Evolutionary conservation across 2,797 vertebrate genomes (phyloP), one percentile per base, ranked within the genome.

Genomic region (Danio aesculapii): DNA sequence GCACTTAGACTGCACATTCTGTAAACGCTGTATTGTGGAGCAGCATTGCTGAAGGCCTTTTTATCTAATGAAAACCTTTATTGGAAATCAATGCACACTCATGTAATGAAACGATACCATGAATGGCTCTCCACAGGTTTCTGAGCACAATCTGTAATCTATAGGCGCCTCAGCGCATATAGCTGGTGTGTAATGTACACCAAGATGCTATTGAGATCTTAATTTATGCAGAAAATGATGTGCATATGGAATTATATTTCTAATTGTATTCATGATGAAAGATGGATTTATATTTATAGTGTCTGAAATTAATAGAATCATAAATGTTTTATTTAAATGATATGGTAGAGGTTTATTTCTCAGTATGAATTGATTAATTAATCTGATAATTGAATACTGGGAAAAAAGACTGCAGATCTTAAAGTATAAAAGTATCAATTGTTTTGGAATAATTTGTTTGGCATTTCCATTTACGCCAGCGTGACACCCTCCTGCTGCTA

Each of bases 11-110:
- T 16, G 73, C 72, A 61, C 44, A 57, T 81, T 76, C 75, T 68
- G 75, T 83, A 79, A 79, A 76, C 62, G 11, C 62, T 79, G 52
- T 74, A 79, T 72, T 64, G 78, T 81, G 63, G 41, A 62, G 80
- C 55, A 62, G 43, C 76, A 84, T 69, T 61, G 46, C 57, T 70
- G 62, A 66, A 19, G 67, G 70, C 50, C 58, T 77, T 49, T 73
- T 63, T 72, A 55, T 19, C 76, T 84, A 81, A 82, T 82, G 63
- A 84, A 30, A 79, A 80, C 86, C 84, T 84, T 85, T 82, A 82
- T 77, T 77, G 86, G 64, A 85, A 85, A 84, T 81, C 82, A 82
- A 85, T 87, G 68, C 66, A 81, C 63, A 78, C 59, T 80, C 72
- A 77, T 76, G 72, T 58, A 82, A 84, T 75, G 66, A 61, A 82